Percentiles rank a stretch among this genome's conserved stretches.
phyloP scores from a whole-genome alignment of 2,888 invertebrate genomes.

The Branchellion lobata region DNA sequence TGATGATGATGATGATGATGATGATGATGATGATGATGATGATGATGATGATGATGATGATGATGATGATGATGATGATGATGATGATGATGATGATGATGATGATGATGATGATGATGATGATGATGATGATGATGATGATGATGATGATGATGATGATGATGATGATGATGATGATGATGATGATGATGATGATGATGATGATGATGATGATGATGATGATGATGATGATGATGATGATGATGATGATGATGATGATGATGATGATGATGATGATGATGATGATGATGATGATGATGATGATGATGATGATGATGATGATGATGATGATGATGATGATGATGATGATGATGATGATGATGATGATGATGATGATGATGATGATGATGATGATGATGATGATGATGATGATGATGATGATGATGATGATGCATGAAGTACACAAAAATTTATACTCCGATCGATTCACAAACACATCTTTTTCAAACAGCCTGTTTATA shows the following conservation, averaged over 20 bases:
- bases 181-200: conserved; percentile 45
- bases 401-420: conserved; percentile 4
- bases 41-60: conserved; percentile 13
- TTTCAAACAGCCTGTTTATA: not conserved
- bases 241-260: not conserved
- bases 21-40: conserved; percentile 46
- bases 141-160: conserved; percentile 46
- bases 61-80: conserved; percentile 43
- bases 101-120: conserved; percentile 47
- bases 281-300: conserved; percentile 13
- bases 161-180: conserved; percentile 48
- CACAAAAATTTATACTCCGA: too few species aligned
- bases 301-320: not conserved
- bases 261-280: conserved; percentile 13
- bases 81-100: conserved; percentile 49
- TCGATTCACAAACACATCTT: too few species aligned
- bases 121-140: conserved; percentile 46
- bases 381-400: conserved; percentile 1
- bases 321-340: not conserved
- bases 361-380: conserved; percentile 10
- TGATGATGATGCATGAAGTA: too few species aligned
- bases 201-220: conserved; percentile 48
- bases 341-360: conserved; percentile 1
- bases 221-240: conserved; percentile 46
- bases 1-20: conserved; percentile 48